Evolutionary conservation across 2,113 vertebrate genomes (phyloP).

Genomic region (Coptodon rendalli): DNA sequence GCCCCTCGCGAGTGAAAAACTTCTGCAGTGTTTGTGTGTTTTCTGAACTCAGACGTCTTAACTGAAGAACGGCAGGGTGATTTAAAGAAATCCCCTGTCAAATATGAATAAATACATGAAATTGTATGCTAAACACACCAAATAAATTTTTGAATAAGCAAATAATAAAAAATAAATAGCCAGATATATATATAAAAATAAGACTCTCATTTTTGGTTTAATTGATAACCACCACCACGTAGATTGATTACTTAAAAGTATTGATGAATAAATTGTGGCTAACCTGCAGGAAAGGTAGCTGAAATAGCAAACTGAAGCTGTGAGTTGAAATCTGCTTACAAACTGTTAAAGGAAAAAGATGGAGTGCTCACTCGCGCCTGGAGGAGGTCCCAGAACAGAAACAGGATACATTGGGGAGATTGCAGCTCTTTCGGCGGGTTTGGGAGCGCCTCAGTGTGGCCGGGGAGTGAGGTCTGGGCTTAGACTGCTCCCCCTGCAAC

Average conservation of each 20-base stretch:
- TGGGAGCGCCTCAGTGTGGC: background rate
- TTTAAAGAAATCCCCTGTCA: too few relatives aligned
- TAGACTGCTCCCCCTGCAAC: background rate
- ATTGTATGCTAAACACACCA: background rate
- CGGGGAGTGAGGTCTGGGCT: background rate
- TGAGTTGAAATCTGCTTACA: background rate
- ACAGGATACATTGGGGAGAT: background rate
- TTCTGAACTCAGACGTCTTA: too few relatives aligned
- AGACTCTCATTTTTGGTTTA: fast-evolving
- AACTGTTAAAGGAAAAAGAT: background rate
- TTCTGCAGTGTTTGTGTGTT: too few relatives aligned
- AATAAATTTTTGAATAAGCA: background rate
- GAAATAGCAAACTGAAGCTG: background rate
- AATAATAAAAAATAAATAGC: background rate
- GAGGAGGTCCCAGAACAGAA: background rate
- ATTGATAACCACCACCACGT: background rate
- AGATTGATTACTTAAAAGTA: background rate
- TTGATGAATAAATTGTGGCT: background rate
- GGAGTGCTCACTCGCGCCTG: background rate
- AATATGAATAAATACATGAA: background rate
- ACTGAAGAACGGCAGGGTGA: too few relatives aligned
- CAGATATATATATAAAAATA: background rate
- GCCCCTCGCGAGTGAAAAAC: too few relatives aligned
- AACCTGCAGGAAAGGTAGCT: background rate
- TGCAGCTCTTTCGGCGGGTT: background rate